phyloP scores from a whole-genome alignment of 2,113 vertebrate genomes.

The Petromus typicus region DNA sequence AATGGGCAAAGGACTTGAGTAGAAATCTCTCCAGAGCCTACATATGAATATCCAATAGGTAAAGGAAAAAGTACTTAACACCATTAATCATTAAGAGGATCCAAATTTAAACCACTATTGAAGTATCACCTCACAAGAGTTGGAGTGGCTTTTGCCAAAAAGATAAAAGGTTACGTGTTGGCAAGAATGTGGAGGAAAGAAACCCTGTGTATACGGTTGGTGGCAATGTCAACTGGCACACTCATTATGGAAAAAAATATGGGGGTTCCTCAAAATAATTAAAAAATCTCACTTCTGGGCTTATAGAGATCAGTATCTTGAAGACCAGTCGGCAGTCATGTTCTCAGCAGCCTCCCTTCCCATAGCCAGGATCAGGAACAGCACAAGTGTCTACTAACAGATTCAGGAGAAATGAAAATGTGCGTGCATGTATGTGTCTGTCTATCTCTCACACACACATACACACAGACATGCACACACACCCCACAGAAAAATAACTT shows the following conservation, averaged over 20 bases:
- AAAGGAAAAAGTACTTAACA: background rate
- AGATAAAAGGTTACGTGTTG: background rate
- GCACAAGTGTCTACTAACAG: background rate
- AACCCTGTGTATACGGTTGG: background rate
- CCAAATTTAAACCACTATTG: no score
- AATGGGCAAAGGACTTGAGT: background rate
- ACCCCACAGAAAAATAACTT: background rate
- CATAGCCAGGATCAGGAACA: background rate
- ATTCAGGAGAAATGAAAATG: background rate
- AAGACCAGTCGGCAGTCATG: background rate
- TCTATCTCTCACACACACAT: background rate
- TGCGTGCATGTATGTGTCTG: background rate
- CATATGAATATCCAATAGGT: background rate
- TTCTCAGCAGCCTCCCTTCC: background rate
- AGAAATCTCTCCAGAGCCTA: background rate
- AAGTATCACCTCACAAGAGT: no score
- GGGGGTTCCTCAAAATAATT: background rate
- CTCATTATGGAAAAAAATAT: background rate
- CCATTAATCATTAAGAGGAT: background rate
- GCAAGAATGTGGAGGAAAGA: background rate
- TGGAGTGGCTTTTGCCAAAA: background rate
- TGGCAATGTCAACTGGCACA: background rate
- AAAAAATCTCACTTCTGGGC: background rate
- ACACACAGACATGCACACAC: no score
- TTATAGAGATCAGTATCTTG: background rate